Percentiles rank a stretch among this genome's conserved stretches.
Evolutionary conservation across 2,113 vertebrate genomes (phyloP).

Genomic region (Monopterus albus): DNA sequence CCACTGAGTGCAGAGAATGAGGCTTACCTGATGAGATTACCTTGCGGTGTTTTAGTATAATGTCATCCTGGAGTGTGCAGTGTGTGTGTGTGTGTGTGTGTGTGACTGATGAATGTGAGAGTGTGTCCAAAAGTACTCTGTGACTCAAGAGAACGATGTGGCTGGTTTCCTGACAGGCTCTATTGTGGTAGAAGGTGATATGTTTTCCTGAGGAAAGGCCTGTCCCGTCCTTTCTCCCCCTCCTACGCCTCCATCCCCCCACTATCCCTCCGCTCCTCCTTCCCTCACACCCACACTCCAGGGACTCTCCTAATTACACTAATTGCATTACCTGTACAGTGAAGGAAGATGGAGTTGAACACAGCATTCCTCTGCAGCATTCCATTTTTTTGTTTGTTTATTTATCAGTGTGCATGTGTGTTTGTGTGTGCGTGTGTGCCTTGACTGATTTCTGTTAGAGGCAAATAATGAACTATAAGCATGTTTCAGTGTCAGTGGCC

Average conservation of each 20-base stretch:
- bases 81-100: conserved; percentile 51
- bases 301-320: conserved; percentile 57
- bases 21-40: conserved; percentile 71
- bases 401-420: neutral
- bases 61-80: conserved; percentile 76
- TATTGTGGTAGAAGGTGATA: conserved; percentile 84
- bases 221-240: conserved; percentile 64
- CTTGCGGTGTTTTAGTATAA: conserved; percentile 68
- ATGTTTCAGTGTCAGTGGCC: conserved; percentile 38
- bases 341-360: conserved; percentile 18
- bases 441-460: neutral
- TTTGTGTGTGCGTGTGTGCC: neutral
- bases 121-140: conserved; percentile 68
- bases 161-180: conserved; percentile 75
- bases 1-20: neutral
- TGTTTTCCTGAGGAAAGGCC: conserved; percentile 85
- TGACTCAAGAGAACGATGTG: conserved; percentile 78
- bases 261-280: neutral
- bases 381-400: neutral
- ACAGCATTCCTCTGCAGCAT: conserved; percentile 16
- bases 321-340: conserved; percentile 53
- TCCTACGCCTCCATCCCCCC: conserved; percentile 42
- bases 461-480: neutral
- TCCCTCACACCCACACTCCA: conserved; percentile 30
- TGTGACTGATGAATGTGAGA: conserved; percentile 63